phyloP scores from a whole-genome alignment of 2,113 vertebrate genomes.

The Hemiscyllium ocellatum region DNA sequence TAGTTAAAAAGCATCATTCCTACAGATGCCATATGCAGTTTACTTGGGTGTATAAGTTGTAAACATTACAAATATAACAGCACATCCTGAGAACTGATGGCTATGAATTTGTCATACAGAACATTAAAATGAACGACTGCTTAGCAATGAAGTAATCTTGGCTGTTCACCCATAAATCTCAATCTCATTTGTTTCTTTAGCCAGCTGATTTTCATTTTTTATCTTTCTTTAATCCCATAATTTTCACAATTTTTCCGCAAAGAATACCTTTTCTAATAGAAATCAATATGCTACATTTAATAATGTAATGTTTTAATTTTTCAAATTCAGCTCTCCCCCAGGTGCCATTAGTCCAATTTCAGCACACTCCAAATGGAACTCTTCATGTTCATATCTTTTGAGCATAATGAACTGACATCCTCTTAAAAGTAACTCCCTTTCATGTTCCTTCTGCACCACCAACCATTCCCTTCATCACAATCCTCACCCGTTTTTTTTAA shows the following conservation, averaged over 20 bases:
- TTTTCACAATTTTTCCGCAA: not conserved
- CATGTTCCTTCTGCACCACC: not conserved
- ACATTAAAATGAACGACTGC: constrained; percentile 33
- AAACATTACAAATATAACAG: not conserved
- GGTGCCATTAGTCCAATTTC: not conserved
- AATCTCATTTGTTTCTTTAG: not conserved
- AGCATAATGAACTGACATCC: not conserved
- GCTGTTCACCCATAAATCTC: constrained; percentile 23
- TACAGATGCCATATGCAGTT: constrained; percentile 27
- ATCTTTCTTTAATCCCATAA: not conserved
- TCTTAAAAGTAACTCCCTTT: not conserved
- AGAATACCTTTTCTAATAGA: constrained; percentile 8
- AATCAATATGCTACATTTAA: not conserved
- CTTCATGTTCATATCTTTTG: not conserved
- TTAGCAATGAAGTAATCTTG: not conserved
- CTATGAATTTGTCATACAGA: constrained; percentile 9
- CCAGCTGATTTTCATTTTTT: not conserved
- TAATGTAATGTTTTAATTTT: not conserved
- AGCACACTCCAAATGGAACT: not conserved
- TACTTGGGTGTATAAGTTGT: not conserved
- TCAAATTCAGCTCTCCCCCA: not conserved
- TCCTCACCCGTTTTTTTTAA: not conserved
- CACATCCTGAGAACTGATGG: constrained; percentile 32
- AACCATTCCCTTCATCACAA: not conserved
- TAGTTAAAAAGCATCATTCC: constrained; percentile 26